A percentile compares a stretch with the other conserved stretches of the same genome.
phyloP scores from a whole-genome alignment of 1,140 invertebrate species.

The Caenorhabditis brenneri region DNA sequence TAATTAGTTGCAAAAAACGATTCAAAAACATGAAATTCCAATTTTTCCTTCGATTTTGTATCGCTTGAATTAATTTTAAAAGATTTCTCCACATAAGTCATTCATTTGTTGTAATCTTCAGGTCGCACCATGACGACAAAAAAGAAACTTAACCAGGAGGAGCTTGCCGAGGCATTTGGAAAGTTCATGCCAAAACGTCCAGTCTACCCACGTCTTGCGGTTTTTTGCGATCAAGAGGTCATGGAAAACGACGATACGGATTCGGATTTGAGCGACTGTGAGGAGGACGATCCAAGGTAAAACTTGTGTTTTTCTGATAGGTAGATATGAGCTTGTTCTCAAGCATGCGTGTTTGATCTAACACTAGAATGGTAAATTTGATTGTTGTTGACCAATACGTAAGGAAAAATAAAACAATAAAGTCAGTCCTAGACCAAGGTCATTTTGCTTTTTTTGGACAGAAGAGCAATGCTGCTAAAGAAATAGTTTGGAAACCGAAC shows the following conservation, averaged over 20 bases:
- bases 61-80: neutral
- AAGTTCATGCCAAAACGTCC: conserved; percentile 19
- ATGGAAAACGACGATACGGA: neutral
- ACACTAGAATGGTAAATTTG: no score
- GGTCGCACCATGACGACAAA: neutral
- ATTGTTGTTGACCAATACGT: no score
- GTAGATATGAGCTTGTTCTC: no score
- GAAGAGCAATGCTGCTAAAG: no score
- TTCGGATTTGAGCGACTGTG: neutral
- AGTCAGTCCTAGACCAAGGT: no score
- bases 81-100: neutral
- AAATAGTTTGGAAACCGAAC: no score
- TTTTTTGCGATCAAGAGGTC: neutral
- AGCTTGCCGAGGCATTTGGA: neutral
- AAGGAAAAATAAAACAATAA: no score
- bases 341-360: no score
- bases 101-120: neutral
- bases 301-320: neutral
- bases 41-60: neutral
- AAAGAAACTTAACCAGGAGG: neutral
- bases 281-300: neutral
- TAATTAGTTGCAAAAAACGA: no score
- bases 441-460: no score
- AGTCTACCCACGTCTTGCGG: neutral
- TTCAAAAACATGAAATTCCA: no score